Evolutionary conservation across 2,113 vertebrate genomes (phyloP).

Genomic region (Nothocercus nigrocapillus): DNA sequence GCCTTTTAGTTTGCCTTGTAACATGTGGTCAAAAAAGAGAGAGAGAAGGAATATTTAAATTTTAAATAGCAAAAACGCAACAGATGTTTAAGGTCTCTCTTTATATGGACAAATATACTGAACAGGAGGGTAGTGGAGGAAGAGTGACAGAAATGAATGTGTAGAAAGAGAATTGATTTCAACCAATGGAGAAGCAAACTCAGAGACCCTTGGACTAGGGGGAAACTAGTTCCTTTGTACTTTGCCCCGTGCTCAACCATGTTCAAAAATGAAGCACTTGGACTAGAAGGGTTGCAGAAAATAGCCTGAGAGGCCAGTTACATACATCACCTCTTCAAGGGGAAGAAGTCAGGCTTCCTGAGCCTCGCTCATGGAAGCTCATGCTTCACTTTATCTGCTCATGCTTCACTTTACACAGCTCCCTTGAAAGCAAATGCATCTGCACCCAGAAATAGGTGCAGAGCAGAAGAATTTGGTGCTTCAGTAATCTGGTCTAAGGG

Average conservation of each 20-base stretch:
- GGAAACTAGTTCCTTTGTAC: background rate
- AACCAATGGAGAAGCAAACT: background rate
- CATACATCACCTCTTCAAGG: background rate
- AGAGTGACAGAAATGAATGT: background rate
- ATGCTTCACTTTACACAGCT: background rate
- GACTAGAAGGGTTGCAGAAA: background rate
- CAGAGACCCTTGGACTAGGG: background rate
- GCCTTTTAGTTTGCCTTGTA: background rate
- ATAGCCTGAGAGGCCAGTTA: background rate
- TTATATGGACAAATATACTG: background rate
- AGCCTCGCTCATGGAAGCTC: background rate
- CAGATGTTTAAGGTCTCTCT: background rate
- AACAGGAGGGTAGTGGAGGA: background rate
- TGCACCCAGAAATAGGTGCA: background rate
- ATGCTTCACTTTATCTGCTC: background rate
- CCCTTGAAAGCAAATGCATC: background rate
- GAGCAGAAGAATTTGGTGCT: background rate
- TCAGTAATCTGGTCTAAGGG: background rate
- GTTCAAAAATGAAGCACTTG: fast-evolving
- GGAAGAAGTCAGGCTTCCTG: background rate
- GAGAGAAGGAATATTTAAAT: background rate
- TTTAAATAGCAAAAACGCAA: background rate
- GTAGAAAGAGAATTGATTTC: background rate
- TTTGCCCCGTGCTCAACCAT: background rate
- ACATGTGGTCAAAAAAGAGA: background rate